Percentiles rank a stretch among this genome's conserved stretches.
Conservation (phyloP, 2,888 invertebrate genomes). For the Resseliella maxima region DNA sequence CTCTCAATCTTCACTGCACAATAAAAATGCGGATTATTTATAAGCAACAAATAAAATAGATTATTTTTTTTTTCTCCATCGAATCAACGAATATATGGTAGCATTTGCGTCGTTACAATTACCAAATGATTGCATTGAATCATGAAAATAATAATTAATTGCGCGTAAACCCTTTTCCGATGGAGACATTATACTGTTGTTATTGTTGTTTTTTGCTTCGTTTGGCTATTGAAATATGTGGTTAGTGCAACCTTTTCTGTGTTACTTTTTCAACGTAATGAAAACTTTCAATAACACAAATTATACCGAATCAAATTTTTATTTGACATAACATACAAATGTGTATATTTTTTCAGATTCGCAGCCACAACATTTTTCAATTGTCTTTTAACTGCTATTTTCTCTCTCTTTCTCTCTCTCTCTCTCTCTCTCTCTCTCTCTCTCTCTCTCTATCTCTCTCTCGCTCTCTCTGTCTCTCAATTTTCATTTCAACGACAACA, state of each 20-base stretch:
- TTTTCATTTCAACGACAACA: no score
- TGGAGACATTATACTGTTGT: neutral
- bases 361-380: conserved; percentile 29
- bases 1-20: neutral
- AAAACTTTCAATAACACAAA: neutral
- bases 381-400: neutral
- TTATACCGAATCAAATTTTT: neutral
- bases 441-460: no score
- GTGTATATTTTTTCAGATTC: neutral
- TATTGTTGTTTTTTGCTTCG: neutral
- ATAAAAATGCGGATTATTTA: no score
- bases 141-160: neutral
- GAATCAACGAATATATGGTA: neutral
- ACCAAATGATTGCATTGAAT: neutral
- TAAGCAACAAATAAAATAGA: no score
- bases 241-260: neutral
- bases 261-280: neutral
- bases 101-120: neutral
- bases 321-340: no score
- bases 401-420: conserved; percentile 1
- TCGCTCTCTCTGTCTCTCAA: no score
- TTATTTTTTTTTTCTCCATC: no score
- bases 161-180: neutral
- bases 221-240: neutral
- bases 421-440: no score